Percentiles rank a stretch among this genome's conserved stretches.
These are phyloP conservation scores for Coleophora flavipennella DNA, from an alignment of 2,888 invertebrate genomes.

Conservation along the genomic window DNA sequence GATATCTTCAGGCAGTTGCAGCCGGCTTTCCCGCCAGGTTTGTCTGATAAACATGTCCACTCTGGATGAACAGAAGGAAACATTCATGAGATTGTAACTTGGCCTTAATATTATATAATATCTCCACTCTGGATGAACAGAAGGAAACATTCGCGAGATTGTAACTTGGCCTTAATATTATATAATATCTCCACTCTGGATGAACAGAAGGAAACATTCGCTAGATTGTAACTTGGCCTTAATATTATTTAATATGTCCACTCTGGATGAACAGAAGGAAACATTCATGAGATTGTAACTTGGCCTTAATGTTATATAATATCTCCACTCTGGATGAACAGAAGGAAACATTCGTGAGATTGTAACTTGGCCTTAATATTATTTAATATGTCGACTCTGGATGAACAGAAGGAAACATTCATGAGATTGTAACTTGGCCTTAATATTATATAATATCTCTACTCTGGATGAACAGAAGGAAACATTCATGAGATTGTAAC, in stretches of 20 bases:
- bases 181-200: conserved; percentile 89
- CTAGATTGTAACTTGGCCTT: too few species aligned
- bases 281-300: not conserved
- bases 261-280: conserved; percentile 60
- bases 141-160: not conserved
- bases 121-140: conserved; percentile 78
- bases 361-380: too few species aligned
- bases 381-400: conserved; percentile 90
- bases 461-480: conserved; percentile 67
- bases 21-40: conserved; percentile 84
- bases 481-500: not conserved
- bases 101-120: too few species aligned
- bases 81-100: not conserved
- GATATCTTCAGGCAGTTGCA: conserved; percentile 82
- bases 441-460: too few species aligned
- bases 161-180: too few species aligned
- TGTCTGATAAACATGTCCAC: conserved; percentile 90
- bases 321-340: conserved; percentile 80
- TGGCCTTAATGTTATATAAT: too few species aligned
- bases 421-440: too few species aligned
- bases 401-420: conserved; percentile 11
- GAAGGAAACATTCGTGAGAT: not conserved
- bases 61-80: conserved; percentile 50
- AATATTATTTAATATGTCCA: conserved; percentile 94
- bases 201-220: conserved; percentile 7